phyloP scores from a whole-genome alignment of 2,113 vertebrate genomes.

The Piprites chloris region DNA sequence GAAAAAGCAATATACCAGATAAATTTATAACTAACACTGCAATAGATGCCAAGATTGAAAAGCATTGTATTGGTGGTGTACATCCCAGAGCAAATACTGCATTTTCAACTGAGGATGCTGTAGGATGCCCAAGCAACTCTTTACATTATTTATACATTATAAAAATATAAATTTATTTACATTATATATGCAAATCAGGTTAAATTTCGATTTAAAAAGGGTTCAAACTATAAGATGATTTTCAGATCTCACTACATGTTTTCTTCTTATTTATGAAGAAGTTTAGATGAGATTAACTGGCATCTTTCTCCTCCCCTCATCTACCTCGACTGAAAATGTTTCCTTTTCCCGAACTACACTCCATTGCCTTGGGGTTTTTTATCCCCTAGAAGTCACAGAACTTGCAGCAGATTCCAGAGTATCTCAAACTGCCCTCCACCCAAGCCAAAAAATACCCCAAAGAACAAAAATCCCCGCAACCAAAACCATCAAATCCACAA shows the following conservation, averaged over 20 bases:
- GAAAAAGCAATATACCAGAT: not conserved
- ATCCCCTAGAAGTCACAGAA: not conserved
- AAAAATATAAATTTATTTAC: no score
- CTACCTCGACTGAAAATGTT: not conserved
- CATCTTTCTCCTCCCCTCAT: not conserved
- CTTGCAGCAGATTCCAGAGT: not conserved
- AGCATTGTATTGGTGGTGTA: not conserved
- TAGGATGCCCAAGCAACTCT: not conserved
- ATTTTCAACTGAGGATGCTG: not conserved
- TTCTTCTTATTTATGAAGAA: not conserved
- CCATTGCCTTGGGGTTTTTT: rapidly evolving
- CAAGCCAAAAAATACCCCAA: not conserved
- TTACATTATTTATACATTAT: not conserved
- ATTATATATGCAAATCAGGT: not conserved
- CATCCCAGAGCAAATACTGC: not conserved
- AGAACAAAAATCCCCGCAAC: not conserved
- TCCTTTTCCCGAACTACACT: not conserved
- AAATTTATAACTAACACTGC: not conserved
- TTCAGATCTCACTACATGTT: not conserved
- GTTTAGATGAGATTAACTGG: not conserved
- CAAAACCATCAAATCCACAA: not conserved
- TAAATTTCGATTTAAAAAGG: not conserved
- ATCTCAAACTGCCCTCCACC: not conserved
- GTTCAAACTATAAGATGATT: not conserved
- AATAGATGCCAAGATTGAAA: not conserved